Conservation (phyloP, 35 echinoderm and acorn worm species). For the Lytechinus pictus region DNA sequence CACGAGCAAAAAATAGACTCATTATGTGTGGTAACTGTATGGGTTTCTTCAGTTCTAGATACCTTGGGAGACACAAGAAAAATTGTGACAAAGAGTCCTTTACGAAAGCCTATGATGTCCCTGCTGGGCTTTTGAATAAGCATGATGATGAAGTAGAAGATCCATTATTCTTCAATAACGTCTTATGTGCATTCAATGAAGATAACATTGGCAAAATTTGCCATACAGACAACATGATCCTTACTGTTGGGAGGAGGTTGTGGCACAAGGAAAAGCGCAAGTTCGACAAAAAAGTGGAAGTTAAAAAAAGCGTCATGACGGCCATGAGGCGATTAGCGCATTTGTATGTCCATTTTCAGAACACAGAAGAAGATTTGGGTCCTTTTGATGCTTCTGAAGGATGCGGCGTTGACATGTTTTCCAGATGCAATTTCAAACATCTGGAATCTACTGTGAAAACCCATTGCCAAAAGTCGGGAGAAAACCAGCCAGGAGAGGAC, state of each 20-base stretch:
- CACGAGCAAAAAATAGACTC: too few species aligned
- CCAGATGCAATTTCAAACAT: conserved; percentile 48
- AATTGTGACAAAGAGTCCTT: too few species aligned
- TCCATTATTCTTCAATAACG: neutral
- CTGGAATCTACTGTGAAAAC: conserved; percentile 55
- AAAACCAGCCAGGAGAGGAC: neutral
- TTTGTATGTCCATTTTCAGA: conserved; percentile 11
- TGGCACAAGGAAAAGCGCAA: neutral
- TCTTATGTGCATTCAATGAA: neutral
- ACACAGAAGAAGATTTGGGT: conserved; percentile 21
- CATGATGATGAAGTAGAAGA: too few species aligned
- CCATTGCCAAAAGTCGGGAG: conserved; percentile 17
- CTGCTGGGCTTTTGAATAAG: too few species aligned
- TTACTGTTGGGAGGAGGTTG: neutral
- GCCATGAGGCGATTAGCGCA: conserved; percentile 47
- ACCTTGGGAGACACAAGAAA: too few species aligned
- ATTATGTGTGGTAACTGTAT: too few species aligned
- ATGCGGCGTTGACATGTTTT: too few species aligned
- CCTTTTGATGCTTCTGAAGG: too few species aligned
- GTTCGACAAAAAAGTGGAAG: conserved; percentile 37
- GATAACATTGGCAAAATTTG: neutral
- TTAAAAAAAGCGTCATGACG: conserved; percentile 42
- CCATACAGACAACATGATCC: neutral
- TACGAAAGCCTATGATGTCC: too few species aligned
- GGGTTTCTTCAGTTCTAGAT: too few species aligned